A percentile compares a stretch with the other conserved stretches of the same genome.
Conservation (phyloP, 2,888 invertebrate species). For the Latheticus oryzae region DNA sequence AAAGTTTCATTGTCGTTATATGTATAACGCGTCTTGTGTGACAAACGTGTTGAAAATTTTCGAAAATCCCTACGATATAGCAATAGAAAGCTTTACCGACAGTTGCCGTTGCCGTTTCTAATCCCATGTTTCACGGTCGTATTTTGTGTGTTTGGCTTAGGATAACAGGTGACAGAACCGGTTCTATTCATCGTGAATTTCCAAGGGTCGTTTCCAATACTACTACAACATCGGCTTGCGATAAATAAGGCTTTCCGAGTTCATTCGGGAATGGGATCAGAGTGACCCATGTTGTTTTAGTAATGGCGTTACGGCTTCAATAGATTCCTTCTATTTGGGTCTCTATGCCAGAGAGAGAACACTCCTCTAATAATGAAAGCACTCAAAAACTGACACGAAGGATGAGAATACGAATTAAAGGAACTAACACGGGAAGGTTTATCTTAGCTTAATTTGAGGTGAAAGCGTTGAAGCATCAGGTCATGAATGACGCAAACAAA, state of each 20-base stretch:
- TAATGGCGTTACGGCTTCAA: conserved; percentile 27
- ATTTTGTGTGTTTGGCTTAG: conserved; percentile 8
- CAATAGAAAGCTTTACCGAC: conserved; percentile 7
- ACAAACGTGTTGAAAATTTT: too few species aligned
- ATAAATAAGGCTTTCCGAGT: conserved; percentile 30
- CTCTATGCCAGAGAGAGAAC: conserved; percentile 19
- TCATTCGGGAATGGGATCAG: conserved; percentile 33
- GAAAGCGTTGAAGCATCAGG: conserved; percentile 5
- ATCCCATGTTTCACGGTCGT: conserved; percentile 14
- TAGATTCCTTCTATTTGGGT: conserved; percentile 29
- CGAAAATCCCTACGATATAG: conserved; percentile 10
- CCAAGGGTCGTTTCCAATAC: conserved; percentile 12
- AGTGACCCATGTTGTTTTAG: conserved; percentile 38
- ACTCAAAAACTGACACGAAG: conserved; percentile 24
- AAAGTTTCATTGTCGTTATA: conserved; percentile 4
- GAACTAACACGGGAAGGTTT: conserved; percentile 9
- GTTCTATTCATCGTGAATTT: conserved; percentile 20
- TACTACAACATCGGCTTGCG: conserved; percentile 7
- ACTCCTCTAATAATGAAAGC: conserved; percentile 23
- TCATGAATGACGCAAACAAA: too few species aligned
- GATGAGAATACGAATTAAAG: conserved; percentile 22
- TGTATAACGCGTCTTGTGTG: too few species aligned
- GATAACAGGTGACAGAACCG: conserved; percentile 29
- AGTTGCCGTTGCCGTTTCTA: conserved; percentile 5
- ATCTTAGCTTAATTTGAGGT: conserved; percentile 2